phyloP scores from a whole-genome alignment of 2,113 vertebrate species.

The Callospermophilus lateralis region DNA sequence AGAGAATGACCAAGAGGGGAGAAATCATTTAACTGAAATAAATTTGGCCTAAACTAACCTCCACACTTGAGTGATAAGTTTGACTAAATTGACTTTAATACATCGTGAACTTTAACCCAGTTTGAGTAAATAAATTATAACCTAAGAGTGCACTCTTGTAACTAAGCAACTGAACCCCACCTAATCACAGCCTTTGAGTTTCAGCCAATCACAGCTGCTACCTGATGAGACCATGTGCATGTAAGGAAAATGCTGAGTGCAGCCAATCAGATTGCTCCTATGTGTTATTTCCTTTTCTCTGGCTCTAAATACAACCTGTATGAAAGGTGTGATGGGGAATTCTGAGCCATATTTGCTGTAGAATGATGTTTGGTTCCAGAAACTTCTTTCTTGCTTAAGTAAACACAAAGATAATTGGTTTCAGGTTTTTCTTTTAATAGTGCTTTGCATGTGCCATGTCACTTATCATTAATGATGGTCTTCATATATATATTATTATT shows the following conservation, averaged over 20 bases:
- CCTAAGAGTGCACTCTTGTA: neutral
- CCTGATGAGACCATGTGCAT: no score
- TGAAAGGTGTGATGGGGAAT: no score
- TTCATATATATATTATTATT: no score
- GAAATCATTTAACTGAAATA: neutral
- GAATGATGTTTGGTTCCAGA: neutral
- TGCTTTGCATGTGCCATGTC: neutral
- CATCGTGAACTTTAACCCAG: neutral
- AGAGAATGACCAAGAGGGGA: neutral
- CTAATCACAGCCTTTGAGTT: no score
- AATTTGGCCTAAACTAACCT: neutral
- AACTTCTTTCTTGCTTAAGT: neutral
- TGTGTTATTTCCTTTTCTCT: neutral
- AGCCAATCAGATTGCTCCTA: no score
- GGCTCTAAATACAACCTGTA: no score
- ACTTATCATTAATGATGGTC: neutral
- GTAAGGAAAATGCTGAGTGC: no score
- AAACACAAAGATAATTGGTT: neutral
- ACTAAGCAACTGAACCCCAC: no score
- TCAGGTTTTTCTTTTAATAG: neutral
- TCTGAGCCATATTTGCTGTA: neutral
- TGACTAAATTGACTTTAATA: neutral
- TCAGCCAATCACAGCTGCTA: no score
- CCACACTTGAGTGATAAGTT: neutral
- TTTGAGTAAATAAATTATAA: neutral